These are phyloP conservation scores for Myrmophylax atrothorax DNA, from an alignment of 2,113 vertebrate genomes.

Conservation along the genomic window DNA sequence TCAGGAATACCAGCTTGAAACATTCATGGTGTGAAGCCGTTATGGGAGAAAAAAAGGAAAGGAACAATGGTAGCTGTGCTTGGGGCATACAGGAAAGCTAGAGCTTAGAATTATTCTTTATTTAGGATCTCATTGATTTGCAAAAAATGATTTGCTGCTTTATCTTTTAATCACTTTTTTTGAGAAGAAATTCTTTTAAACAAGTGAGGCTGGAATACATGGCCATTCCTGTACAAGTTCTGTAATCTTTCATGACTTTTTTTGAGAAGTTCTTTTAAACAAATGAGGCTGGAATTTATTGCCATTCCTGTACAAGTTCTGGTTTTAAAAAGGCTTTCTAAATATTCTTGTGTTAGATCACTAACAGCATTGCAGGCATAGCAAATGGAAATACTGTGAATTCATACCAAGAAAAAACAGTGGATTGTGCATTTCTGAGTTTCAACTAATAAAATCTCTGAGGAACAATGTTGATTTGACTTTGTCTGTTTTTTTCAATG, in stretches of 20 bases:
- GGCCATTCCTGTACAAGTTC: neutral
- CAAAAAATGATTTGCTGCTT: neutral
- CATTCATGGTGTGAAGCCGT: neutral
- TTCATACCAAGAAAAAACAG: neutral
- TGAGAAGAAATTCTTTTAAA: neutral
- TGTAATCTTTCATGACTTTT: neutral
- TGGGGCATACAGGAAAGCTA: neutral
- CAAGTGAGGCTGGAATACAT: neutral
- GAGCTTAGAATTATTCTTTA: neutral
- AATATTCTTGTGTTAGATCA: neutral
- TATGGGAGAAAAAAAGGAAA: neutral
- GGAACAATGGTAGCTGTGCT: neutral
- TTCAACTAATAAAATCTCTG: slow-evolving; percentile 59
- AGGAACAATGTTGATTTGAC: slow-evolving; percentile 57
- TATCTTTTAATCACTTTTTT: neutral
- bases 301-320: neutral
- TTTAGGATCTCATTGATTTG: neutral
- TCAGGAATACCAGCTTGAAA: neutral
- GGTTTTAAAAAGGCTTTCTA: neutral
- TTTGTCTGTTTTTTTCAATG: slow-evolving; percentile 27
- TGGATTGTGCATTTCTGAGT: slow-evolving; percentile 26
- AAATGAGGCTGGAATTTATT: neutral
- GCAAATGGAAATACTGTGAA: neutral
- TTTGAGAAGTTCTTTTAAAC: neutral
- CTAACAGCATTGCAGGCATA: neutral